Evolutionary conservation across 2,113 vertebrate species (phyloP), one percentile per base, ranked within the genome.

Genomic region (Himantopus leucocephalus): DNA sequence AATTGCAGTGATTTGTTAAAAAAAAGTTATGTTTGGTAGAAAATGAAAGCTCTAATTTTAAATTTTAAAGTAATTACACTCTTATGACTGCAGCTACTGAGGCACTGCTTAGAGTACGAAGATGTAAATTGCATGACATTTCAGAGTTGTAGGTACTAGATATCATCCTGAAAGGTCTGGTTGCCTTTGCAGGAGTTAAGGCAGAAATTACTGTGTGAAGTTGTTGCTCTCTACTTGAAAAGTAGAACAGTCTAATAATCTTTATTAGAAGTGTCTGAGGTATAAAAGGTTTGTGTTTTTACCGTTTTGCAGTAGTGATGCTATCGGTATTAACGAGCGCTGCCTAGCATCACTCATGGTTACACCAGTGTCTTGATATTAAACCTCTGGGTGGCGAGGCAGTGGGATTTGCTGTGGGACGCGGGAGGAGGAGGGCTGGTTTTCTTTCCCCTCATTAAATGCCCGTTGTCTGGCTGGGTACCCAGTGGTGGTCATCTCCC

Each of bases 401-500:
- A 53, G 27, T 60, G 64, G 35, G 23, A 5, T 82, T 88, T 91
- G 35, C 66, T 81, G 35, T 0, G 4, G 15, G 9, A 66, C 5
- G 12, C 56, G 55, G 64, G 32, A 87, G 35, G 34, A 84, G 14
- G 17, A 72, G 24, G 19, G 4, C 2, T 66, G 47, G 10, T 75
- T 91, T 94, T 88, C 56, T 85, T 85, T 39, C 21, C 8, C 1
- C 20, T 82, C 30, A 4, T 66, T 70, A 52, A 50, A 16, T 39
- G 34, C 34, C 50, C 22, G 1, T 22, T 52, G 29, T 47, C 39
- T 74, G 21, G 3, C 63, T 48, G 30, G 63, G 9, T 59, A 68
- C 10, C 39, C 1, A 1, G 8, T 1, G 5, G 26, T 39, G 35
- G 81, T 92, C 2, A 0, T 73, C 24, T 68, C 0, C 0, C 17